Base-by-base conservation (phyloP, 2,888 invertebrate genomes). In the Entomobrya multifasciata region DNA sequence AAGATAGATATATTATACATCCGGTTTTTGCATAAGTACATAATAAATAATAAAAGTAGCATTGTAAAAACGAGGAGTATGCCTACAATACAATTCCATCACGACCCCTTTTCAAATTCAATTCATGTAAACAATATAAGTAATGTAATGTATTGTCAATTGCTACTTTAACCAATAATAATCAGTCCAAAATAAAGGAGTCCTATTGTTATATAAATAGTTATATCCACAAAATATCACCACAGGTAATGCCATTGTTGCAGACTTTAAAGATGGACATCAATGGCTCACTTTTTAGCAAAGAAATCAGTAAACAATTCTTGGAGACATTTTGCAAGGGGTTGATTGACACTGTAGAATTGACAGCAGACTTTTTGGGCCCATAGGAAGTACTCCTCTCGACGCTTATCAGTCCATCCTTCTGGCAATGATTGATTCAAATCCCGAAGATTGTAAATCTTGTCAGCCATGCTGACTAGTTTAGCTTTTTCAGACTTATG, bases 361-460 rank as follows among this genome's bases (percentile, higher is more conserved):
- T 79, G 79, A 20, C 72, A 49, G 13, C 86, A 94, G 1, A 96
- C 96, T 90, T 94, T 92, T 87, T 94, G 93, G 1, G 96, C 94
- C 96, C 96, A 96, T 57, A 92, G 91, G 91, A 95, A 96, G 92
- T 96, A 96, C 88, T 93, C 93, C 13, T 93, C 91, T 0, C 95
- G 94, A 55, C 95, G 91, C 83, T 93, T 93, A 78, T 93, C 92
- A 0, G 94, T 93, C 96, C 96, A 96, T 15, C 94, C 95, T 17
- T 91, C 89, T 1, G 94, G 94, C 1, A 92, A 93, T 0, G 92
- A 92, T 22, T 93, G 92, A 36, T 94, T 93, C 62, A 96, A 92
- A 92, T 97, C 96, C 70, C 96, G 92, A 15, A 97, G 93, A 92
- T 97, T 97, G 92, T 97, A 95, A 88, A 97, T 93, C 92, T 97